Conservation (phyloP, 1,140 invertebrate species). For the Halesus radiatus region DNA sequence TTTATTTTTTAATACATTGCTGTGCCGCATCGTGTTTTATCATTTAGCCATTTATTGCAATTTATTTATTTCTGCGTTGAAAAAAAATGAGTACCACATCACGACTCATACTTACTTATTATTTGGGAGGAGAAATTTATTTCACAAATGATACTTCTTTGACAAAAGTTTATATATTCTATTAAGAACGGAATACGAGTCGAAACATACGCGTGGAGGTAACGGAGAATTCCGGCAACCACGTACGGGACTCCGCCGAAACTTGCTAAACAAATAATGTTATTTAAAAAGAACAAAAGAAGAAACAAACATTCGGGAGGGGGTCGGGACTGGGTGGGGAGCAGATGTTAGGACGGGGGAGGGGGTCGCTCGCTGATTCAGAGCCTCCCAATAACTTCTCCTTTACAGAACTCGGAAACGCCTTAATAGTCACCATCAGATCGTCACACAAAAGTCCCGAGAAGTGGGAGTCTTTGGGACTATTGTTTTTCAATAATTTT, state of each 20-base stretch:
- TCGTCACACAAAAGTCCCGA: too few relatives aligned
- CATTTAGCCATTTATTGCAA: too few relatives aligned
- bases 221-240: conserved; percentile 9
- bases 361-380: neutral
- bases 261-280: conserved; percentile 58
- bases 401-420: neutral
- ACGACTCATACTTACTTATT: too few relatives aligned
- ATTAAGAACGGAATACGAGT: conserved; percentile 28
- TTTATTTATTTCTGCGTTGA: too few relatives aligned
- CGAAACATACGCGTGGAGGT: conserved; percentile 12
- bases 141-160: conserved; percentile 25
- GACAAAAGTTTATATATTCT: conserved; percentile 27
- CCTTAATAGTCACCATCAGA: neutral
- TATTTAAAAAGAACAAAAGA: conserved; percentile 58
- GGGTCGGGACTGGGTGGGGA: neutral
- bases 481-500: too few relatives aligned
- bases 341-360: neutral
- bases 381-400: conserved; percentile 15
- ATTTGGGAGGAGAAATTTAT: neutral
- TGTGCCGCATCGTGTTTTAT: too few relatives aligned
- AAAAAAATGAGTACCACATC: too few relatives aligned
- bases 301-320: conserved; percentile 54
- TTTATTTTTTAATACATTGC: too few relatives aligned
- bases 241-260: conserved; percentile 46
- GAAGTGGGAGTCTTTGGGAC: too few relatives aligned